Evolutionary conservation across 2,113 vertebrate species (phyloP), one percentile per base, ranked within the genome.

Genomic region (Plecturocebus donacophilus): DNA sequence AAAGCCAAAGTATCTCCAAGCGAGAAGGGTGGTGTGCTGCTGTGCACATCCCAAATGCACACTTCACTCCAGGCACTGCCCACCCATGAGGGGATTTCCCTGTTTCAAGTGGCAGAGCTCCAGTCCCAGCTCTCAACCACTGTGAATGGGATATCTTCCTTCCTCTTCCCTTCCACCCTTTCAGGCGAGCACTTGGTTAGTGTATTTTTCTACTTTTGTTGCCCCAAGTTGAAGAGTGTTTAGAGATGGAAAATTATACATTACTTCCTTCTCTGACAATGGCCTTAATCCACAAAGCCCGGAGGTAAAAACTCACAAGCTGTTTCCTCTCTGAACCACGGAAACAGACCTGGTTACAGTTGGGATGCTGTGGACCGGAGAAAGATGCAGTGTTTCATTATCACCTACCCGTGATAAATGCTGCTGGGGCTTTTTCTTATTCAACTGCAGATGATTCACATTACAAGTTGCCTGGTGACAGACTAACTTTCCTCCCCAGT

Each of bases 161-260:
- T n/a, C 38, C 42, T 76, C 30, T 11, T 35, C 49, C 38, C 23
- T 95, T 95, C 92, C 94, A 90, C 93, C 64, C 86, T 82, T 81
- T 38, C 25, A 49, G 27, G 87, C 86, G 68, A 97, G 96, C 64
- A 85, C 45, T 79, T 97, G 66, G 97, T 93, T 94, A 96, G 90
- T 20, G 90, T 20, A 61, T 79, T 94, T 97, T 94, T 86, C 95
- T 95, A 85, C 97, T 95, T 97, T 82, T 80, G 40, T n/a, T 95
- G 83, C n/a, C 54, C 93, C 89, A 88, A 94, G 17, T 20, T 45
- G 84, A 56, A 66, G 49, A 6, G 5, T 30, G 9, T 91, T 95
- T 81, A 95, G 93, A 93, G 96, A 97, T 42, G 83, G 89, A 94
- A 96, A 76, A 56, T 32, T 91, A 97, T 47, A 56, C 35, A 49